Evolutionary conservation across 2,113 vertebrate genomes (phyloP).

Genomic region (Sinocyclocheilus anophthalmus): DNA sequence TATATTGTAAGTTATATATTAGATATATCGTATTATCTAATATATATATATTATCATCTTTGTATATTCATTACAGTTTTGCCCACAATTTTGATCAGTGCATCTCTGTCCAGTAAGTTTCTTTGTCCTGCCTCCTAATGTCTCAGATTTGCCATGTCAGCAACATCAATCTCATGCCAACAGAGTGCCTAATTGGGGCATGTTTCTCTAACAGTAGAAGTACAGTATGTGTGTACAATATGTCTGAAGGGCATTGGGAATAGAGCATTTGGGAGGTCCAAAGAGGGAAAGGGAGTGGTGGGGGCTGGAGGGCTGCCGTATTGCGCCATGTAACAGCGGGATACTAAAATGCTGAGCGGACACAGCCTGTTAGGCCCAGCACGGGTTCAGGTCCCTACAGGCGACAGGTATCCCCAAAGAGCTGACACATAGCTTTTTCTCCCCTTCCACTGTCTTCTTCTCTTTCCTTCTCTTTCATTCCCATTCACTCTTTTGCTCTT

Average conservation of each 20-base stretch:
- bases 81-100: neutral
- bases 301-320: conserved; percentile 61
- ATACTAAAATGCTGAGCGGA: conserved; percentile 74
- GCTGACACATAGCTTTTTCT: conserved; percentile 67
- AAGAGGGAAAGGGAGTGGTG: conserved; percentile 44
- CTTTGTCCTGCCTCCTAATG: neutral
- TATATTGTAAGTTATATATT: too few species aligned
- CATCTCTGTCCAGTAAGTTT: neutral
- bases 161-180: conserved; percentile 19
- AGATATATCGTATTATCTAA: too few species aligned
- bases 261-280: conserved; percentile 60
- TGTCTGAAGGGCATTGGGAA: conserved; percentile 75
- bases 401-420: conserved; percentile 68
- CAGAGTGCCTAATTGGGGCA: conserved; percentile 30
- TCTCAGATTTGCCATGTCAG: conserved; percentile 19
- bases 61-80: too few species aligned
- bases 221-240: conserved; percentile 39
- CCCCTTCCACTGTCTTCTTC: conserved; percentile 35
- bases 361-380: conserved; percentile 67
- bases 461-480: conserved; percentile 50
- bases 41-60: too few species aligned
- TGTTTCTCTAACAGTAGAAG: conserved; percentile 44
- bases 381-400: conserved; percentile 67
- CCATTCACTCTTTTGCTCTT: conserved; percentile 49
- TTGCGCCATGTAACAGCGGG: conserved; percentile 70